These are phyloP conservation scores for Mamestra brassicae DNA, from an alignment of 2,888 invertebrate species.

Conservation along the genomic window DNA sequence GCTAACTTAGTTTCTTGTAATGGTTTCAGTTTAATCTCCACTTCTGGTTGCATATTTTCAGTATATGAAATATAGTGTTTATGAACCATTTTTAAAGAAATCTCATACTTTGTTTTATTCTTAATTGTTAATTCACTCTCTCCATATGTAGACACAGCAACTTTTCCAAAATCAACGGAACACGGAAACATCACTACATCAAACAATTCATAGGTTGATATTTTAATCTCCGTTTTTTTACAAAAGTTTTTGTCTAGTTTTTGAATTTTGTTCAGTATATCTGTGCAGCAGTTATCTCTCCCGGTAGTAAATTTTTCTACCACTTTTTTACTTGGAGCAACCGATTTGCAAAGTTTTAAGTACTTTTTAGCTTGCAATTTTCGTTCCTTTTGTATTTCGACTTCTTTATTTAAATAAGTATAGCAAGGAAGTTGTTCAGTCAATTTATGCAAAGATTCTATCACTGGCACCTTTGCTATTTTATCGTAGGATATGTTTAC, in stretches of 20 bases:
- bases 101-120: slow-evolving; percentile 79
- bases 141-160: slow-evolving; percentile 79
- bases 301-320: slow-evolving; percentile 71
- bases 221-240: slow-evolving; percentile 63
- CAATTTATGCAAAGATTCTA: slow-evolving; percentile 83
- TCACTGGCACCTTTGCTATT: slow-evolving; percentile 61
- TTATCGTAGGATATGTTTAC: slow-evolving; percentile 75
- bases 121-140: slow-evolving; percentile 75
- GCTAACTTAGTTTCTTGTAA: slow-evolving; percentile 69
- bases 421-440: slow-evolving; percentile 75
- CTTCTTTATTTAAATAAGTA: slow-evolving; percentile 75
- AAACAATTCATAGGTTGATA: slow-evolving; percentile 77
- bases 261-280: slow-evolving; percentile 50
- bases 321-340: slow-evolving; percentile 63
- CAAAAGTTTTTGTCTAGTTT: slow-evolving; percentile 73
- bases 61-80: slow-evolving; percentile 78
- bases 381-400: slow-evolving; percentile 45
- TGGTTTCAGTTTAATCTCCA: slow-evolving; percentile 75
- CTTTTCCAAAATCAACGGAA: slow-evolving; percentile 81
- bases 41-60: slow-evolving; percentile 69
- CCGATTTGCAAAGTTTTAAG: slow-evolving; percentile 73
- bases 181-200: slow-evolving; percentile 77
- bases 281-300: slow-evolving; percentile 72
- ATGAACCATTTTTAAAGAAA: slow-evolving; percentile 73
- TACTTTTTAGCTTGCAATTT: slow-evolving; percentile 72